Percentiles rank a stretch among this genome's conserved stretches.
These are phyloP conservation scores for Cavia aperea DNA, from an alignment of 2,113 vertebrate genomes.

Conservation along the genomic window DNA sequence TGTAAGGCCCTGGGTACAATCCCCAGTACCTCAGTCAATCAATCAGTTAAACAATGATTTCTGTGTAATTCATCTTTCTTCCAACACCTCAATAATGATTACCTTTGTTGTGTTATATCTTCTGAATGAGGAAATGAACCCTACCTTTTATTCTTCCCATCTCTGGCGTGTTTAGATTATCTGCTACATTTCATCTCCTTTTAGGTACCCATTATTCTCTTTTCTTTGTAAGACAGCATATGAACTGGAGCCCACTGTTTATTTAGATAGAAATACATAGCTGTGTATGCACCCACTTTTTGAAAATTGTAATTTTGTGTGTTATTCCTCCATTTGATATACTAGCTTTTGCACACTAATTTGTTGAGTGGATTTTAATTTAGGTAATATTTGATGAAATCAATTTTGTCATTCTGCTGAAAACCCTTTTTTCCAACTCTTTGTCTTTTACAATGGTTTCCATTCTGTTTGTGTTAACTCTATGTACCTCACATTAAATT, in stretches of 20 bases:
- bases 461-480: neutral
- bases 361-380: neutral
- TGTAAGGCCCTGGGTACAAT: neutral
- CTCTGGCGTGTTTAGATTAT: neutral
- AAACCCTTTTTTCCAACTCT: neutral
- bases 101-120: neutral
- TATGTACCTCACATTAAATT: neutral
- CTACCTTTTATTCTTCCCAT: neutral
- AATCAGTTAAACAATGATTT: neutral
- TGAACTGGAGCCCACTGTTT: neutral
- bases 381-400: constrained; percentile 1
- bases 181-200: neutral
- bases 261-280: neutral
- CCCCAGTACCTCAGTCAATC: neutral
- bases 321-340: neutral
- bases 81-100: neutral
- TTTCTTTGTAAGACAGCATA: neutral
- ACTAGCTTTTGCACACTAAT: neutral
- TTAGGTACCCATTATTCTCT: neutral
- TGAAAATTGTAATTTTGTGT: neutral
- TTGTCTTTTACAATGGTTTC: neutral
- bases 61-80: neutral
- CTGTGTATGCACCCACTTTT: neutral
- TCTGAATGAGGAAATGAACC: neutral
- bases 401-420: neutral